phyloP scores from a whole-genome alignment of 2,113 vertebrate genomes.

The Phycodurus eques region DNA sequence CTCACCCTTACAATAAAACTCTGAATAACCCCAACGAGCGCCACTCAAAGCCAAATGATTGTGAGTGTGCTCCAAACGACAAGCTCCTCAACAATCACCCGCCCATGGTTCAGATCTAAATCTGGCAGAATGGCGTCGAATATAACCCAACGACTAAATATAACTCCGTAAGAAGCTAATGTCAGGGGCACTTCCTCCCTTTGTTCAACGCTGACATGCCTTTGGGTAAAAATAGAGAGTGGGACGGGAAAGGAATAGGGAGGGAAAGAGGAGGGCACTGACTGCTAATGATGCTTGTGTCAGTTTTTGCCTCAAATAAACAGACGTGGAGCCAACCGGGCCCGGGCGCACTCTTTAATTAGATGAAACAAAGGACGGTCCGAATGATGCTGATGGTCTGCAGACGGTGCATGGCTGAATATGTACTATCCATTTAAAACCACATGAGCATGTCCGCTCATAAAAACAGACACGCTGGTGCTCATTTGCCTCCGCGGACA shows the following conservation, averaged over 20 bases:
- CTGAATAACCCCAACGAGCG: conserved; percentile 54
- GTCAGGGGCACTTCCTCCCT: conserved; percentile 57
- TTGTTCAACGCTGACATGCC: conserved; percentile 44
- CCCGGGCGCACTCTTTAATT: conserved; percentile 59
- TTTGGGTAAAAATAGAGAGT: conserved; percentile 42
- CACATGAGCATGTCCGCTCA: conserved; percentile 13
- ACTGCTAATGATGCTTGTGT: conserved; percentile 43
- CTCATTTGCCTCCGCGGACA: conserved; percentile 9
- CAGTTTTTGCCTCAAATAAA: conserved; percentile 51
- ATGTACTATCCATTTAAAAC: conserved; percentile 10
- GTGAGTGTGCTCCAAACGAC: conserved; percentile 55
- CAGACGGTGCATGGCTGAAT: background rate
- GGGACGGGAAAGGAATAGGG: conserved; percentile 21
- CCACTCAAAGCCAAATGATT: conserved; percentile 51
- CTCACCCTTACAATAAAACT: conserved; percentile 50
- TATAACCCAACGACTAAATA: conserved; percentile 61
- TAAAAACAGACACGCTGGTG: conserved; percentile 15
- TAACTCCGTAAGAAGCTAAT: conserved; percentile 50
- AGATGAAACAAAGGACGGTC: conserved; percentile 44
- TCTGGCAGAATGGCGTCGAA: conserved; percentile 44
- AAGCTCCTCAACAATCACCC: conserved; percentile 40
- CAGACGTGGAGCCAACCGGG: conserved; percentile 45
- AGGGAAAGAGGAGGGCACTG: conserved; percentile 30
- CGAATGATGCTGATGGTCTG: conserved; percentile 5
- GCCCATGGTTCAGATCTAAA: conserved; percentile 40